Conservation (phyloP, 2,113 vertebrate species). For the Dasyprocta punctata region DNA sequence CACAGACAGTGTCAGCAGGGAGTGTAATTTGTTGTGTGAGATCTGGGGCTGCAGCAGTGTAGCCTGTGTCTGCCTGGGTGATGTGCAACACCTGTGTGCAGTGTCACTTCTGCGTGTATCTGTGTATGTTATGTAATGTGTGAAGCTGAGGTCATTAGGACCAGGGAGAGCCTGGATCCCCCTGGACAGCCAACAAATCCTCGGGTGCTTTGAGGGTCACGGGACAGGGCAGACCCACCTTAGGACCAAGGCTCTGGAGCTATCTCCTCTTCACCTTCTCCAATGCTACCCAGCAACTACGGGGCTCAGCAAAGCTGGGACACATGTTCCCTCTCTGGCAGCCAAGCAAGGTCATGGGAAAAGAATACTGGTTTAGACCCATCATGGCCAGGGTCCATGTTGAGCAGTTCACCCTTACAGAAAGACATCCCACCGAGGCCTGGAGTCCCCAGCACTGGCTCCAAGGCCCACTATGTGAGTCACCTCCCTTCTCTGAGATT, state of each 20-base stretch:
- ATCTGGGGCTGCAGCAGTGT: neutral
- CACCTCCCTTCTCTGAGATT: neutral
- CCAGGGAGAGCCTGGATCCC: neutral
- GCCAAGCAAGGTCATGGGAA: neutral
- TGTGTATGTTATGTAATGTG: neutral
- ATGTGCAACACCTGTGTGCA: neutral
- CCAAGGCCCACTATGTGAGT: neutral
- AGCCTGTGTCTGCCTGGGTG: neutral
- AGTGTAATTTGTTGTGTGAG: neutral
- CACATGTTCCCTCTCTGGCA: neutral
- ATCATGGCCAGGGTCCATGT: accelerated
- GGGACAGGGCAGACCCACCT: accelerated
- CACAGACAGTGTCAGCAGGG: neutral
- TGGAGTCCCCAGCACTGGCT: neutral
- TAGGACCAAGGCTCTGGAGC: neutral
- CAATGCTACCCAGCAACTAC: neutral
- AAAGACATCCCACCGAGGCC: neutral
- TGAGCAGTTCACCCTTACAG: accelerated
- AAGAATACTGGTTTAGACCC: neutral
- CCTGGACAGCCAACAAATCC: accelerated
- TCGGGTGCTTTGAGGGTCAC: neutral
- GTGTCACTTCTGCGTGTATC: neutral
- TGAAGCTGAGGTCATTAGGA: neutral
- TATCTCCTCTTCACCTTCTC: neutral
- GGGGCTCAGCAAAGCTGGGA: neutral